phyloP scores from a whole-genome alignment of 2,113 vertebrate species.

The Pomatostomus ruficeps region DNA sequence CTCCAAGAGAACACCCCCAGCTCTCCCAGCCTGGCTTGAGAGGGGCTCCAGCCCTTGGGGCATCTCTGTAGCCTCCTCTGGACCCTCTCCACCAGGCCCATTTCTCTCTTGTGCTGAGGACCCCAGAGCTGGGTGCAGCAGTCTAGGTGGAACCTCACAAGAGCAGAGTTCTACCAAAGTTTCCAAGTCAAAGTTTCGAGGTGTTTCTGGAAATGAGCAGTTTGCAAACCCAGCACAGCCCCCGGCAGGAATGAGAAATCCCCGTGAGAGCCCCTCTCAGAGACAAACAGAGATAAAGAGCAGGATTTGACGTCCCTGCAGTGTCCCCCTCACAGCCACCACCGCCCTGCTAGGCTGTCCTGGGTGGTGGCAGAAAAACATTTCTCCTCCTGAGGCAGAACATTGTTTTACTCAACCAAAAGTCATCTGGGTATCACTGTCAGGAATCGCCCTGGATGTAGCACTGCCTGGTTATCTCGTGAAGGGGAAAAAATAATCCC shows the following conservation, averaged over 20 bases:
- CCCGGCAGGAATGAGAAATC: accelerated
- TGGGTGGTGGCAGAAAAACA: accelerated
- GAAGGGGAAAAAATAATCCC: slow-evolving; percentile 7
- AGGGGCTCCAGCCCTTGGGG: neutral
- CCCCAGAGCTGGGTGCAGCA: too few species aligned
- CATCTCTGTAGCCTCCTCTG: neutral
- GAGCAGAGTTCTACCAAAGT: neutral
- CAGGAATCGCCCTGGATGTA: neutral
- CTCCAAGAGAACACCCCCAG: neutral
- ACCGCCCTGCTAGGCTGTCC: too few species aligned
- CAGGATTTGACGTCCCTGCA: neutral
- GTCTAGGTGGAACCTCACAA: neutral
- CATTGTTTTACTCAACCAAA: neutral
- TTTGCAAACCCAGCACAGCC: neutral
- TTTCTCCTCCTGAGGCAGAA: accelerated
- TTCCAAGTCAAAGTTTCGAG: neutral
- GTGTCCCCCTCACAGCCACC: neutral
- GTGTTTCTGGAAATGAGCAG: neutral
- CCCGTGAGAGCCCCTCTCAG: accelerated
- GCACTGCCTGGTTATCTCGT: neutral
- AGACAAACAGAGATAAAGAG: neutral
- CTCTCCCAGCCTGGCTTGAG: neutral
- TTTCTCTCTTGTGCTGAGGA: neutral
- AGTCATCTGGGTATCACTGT: neutral
- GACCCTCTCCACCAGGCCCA: neutral